Evolutionary conservation across 2,113 vertebrate genomes (phyloP).

Genomic region (Scomber colias): DNA sequence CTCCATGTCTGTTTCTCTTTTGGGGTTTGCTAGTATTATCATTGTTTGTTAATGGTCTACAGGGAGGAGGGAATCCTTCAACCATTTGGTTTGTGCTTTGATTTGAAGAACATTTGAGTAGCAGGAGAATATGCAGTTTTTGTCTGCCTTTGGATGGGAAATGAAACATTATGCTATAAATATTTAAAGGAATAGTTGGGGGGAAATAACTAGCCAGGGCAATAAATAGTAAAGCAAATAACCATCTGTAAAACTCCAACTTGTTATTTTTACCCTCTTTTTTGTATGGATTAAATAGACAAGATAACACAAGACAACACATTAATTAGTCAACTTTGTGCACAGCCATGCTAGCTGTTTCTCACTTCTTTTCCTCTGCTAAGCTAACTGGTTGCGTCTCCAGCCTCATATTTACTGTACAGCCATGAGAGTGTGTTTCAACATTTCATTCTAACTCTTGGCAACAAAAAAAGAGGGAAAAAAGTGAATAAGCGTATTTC

Average conservation of each 20-base stretch:
- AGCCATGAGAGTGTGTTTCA: not conserved
- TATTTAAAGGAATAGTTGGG: not conserved
- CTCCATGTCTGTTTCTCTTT: constrained; percentile 3
- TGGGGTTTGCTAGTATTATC: constrained; percentile 9
- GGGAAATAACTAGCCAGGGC: not conserved
- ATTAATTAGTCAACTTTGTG: not conserved
- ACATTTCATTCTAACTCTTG: not conserved
- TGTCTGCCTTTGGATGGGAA: not conserved
- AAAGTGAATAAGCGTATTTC: constrained; percentile 8
- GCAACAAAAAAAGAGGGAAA: not conserved
- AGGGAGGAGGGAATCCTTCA: not conserved
- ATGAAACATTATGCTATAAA: not conserved
- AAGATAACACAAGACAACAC: not conserved
- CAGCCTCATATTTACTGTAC: not conserved
- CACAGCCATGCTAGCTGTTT: not conserved
- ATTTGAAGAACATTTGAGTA: not conserved
- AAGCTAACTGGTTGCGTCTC: not conserved
- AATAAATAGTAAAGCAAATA: not conserved
- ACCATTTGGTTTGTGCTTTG: not conserved
- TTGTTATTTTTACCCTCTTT: not conserved
- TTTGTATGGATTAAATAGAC: not conserved
- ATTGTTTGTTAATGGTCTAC: constrained; percentile 19
- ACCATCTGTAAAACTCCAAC: not conserved
- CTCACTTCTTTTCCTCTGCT: not conserved
- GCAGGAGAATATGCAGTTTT: not conserved